Conservation (phyloP, 2,888 invertebrate genomes). For the Caenorhabditis becei region DNA sequence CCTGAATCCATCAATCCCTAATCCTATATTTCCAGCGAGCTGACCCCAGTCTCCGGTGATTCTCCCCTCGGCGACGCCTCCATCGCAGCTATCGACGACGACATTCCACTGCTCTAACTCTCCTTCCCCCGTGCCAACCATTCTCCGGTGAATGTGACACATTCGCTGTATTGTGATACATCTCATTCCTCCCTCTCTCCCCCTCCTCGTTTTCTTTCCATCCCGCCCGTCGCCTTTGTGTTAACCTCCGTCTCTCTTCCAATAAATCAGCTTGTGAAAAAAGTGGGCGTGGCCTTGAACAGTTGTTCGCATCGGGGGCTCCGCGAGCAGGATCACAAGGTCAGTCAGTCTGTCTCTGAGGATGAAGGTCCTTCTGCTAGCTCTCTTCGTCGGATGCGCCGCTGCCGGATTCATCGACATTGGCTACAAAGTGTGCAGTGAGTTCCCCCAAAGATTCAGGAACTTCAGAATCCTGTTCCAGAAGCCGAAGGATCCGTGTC, state of each 20-base stretch:
- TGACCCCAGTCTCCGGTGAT: constrained; percentile 57
- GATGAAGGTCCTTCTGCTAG: constrained; percentile 30
- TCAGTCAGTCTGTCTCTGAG: neutral
- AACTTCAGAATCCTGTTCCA: neutral
- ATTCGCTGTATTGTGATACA: constrained; percentile 18
- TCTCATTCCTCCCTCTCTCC: neutral
- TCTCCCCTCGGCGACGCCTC: constrained; percentile 56
- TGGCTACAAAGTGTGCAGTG: constrained; percentile 41
- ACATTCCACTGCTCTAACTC: constrained; percentile 52
- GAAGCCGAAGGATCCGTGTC: constrained; percentile 36
- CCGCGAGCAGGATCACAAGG: neutral
- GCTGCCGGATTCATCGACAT: constrained; percentile 44
- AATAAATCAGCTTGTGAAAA: constrained; percentile 32
- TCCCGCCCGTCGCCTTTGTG: neutral
- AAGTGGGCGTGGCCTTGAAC: constrained; percentile 29
- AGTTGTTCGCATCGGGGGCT: constrained; percentile 24
- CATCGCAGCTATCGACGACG: constrained; percentile 60
- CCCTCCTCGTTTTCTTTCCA: constrained; percentile 9
- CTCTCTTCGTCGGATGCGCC: constrained; percentile 19
- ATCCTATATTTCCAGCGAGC: constrained; percentile 30
- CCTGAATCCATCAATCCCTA: neutral
- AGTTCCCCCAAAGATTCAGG: constrained; percentile 2
- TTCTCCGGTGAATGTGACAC: constrained; percentile 15
- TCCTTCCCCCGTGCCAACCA: constrained; percentile 1
- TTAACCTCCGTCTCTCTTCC: constrained; percentile 6